A percentile compares a stretch with the other conserved stretches of the same genome.
Evolutionary conservation across 2,797 vertebrate genomes (phyloP).

Genomic region (Masticophis lateralis): DNA sequence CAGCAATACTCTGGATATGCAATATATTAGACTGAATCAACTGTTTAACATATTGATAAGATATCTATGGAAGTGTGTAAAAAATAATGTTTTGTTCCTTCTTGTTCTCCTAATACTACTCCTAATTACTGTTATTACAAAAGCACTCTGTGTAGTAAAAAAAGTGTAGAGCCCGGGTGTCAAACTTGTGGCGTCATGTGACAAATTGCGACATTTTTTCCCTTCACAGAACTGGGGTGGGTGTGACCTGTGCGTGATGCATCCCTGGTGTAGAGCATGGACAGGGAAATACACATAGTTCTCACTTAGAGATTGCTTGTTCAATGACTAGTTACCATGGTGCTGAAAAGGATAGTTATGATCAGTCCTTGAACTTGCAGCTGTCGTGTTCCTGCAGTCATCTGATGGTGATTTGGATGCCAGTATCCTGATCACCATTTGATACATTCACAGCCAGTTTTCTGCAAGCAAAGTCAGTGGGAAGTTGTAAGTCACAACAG

Average conservation of each 20-base stretch:
- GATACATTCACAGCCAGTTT: not conserved
- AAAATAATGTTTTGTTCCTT: not conserved
- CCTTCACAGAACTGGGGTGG: no score
- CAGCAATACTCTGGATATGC: not conserved
- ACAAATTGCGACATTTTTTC: accelerated
- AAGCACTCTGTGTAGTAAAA: not conserved
- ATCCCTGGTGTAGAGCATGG: not conserved
- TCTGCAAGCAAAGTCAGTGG: not conserved
- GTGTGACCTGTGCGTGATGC: no score
- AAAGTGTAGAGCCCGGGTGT: not conserved
- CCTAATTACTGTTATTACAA: not conserved
- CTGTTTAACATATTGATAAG: not conserved
- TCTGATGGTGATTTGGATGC: not conserved
- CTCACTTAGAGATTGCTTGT: not conserved
- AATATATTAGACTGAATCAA: not conserved
- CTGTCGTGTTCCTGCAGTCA: not conserved
- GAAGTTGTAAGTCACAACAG: not conserved
- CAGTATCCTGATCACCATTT: not conserved
- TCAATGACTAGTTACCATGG: not conserved
- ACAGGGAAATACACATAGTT: not conserved
- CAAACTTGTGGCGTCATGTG: not conserved
- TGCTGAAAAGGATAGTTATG: not conserved
- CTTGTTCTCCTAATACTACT: not conserved
- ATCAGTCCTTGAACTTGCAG: not conserved
- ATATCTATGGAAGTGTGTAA: not conserved